Base-by-base conservation (phyloP, 2,113 vertebrate genomes). In the Corythornis cristatus region DNA sequence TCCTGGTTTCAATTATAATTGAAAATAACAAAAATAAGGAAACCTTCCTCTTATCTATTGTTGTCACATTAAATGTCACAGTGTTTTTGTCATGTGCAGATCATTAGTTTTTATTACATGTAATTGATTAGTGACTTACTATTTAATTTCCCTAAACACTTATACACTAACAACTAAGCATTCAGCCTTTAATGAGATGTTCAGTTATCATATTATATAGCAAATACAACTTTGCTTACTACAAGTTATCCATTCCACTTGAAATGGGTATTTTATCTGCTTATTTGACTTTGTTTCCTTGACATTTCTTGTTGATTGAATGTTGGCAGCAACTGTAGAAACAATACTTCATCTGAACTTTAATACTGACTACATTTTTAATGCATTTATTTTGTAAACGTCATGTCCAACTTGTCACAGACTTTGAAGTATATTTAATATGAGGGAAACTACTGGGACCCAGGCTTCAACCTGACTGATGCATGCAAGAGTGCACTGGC, bases 381-480 rank as follows among this genome's bases (percentile, higher is more conserved):
- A 78, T 46, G 35, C 40, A 61, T 83, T 90, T 89, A 54, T 93
- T 91, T 56, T 89, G 65, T n/a, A 84, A 68, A 57, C 19, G 54
- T 77, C 56, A 45, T 37, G 61, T 51, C 90, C 65, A 82, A 90
- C 79, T 72, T 93, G 66, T 75, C 86, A 86, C 18, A 65, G 78
- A 92, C 16, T 68, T 81, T 42, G n/a, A 93, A 75, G 35, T 56
- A 42, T 56, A 48, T 62, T 90, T 86, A 78, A 72, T 67, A 46
- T 0, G 0, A 82, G 35, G 45, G 21, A 90, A 77, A 51, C 61
- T 71, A 67, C 48, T 74, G 57, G 65, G 43, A 91, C 35, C 40
- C 61, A 90, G 86, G 28, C 29, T 95, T 93, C 90, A 88, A 33
- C 51, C 54, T 83, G 80, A 78, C 76, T 83, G 79, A 86, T 60